A percentile compares a stretch with the other conserved stretches of the same genome.
phyloP scores from a whole-genome alignment of 2,888 invertebrate species.

The Sicus ferrugineus region DNA sequence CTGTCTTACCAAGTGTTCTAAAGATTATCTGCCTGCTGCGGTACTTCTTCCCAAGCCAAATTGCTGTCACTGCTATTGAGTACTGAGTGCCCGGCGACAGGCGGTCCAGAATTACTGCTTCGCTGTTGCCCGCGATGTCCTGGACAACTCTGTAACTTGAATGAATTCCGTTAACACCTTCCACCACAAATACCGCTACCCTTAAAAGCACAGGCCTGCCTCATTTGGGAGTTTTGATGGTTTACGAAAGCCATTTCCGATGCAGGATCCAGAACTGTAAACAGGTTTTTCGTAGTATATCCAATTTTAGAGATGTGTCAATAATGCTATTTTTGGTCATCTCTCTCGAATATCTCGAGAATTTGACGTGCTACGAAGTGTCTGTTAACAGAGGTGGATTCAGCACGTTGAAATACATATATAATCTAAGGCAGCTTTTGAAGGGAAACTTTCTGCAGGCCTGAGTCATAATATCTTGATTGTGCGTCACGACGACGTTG shows the following conservation, averaged over 20 bases:
- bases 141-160: slow-evolving; percentile 94
- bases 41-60: slow-evolving; percentile 83
- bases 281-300: not conserved
- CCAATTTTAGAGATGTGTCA: not conserved
- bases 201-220: too few species aligned
- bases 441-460: too few species aligned
- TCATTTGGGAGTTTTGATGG: too few species aligned
- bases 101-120: slow-evolving; percentile 83
- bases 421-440: too few species aligned
- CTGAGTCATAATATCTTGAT: too few species aligned
- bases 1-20: slow-evolving; percentile 79
- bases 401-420: too few species aligned
- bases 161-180: slow-evolving; percentile 70
- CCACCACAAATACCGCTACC: slow-evolving; percentile 50
- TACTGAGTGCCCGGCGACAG: slow-evolving; percentile 88
- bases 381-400: too few species aligned
- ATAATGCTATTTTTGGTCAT: not conserved
- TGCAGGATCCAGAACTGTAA: too few species aligned
- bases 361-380: too few species aligned
- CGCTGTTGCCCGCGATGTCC: slow-evolving; percentile 88
- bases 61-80: slow-evolving; percentile 84
- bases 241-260: too few species aligned
- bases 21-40: slow-evolving; percentile 88
- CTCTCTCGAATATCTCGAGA: too few species aligned
- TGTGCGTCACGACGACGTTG: too few species aligned